phyloP scores from a whole-genome alignment of 2,888 invertebrate species.

The Melanostoma scalare region DNA sequence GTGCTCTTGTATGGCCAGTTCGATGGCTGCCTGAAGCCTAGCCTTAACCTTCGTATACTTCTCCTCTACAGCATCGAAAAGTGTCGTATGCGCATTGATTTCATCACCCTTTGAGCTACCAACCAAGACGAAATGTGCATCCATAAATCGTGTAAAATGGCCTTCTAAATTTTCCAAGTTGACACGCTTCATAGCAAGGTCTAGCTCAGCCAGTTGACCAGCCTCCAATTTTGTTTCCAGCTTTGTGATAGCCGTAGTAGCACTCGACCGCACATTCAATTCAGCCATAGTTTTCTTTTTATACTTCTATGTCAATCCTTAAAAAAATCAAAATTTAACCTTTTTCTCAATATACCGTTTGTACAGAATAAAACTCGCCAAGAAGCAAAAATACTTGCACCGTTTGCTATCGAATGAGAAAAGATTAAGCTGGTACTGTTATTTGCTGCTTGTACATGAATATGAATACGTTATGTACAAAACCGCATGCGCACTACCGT shows the following conservation, averaged over 20 bases:
- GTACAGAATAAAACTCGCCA: not conserved
- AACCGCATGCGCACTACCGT: not conserved
- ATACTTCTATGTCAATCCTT: too few relatives aligned
- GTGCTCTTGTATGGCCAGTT: not conserved
- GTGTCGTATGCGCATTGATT: conserved; percentile 11
- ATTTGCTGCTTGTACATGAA: not conserved
- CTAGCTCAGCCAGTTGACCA: conserved; percentile 3
- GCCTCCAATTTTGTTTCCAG: conserved; percentile 5
- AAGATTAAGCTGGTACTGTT: not conserved
- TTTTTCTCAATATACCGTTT: not conserved
- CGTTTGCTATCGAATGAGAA: not conserved
- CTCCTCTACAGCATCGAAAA: conserved; percentile 24
- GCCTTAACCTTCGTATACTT: conserved; percentile 28
- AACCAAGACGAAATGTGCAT: conserved; percentile 34
- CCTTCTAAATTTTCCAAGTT: conserved; percentile 30
- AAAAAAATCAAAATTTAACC: too few relatives aligned
- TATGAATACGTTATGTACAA: too few relatives aligned
- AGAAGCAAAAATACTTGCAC: not conserved
- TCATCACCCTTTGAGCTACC: conserved; percentile 5
- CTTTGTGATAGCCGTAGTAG: conserved; percentile 12
- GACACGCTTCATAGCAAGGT: conserved; percentile 20
- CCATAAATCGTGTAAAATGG: conserved; percentile 21
- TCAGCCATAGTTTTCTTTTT: conserved; percentile 27
- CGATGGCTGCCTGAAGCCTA: conserved; percentile 9
- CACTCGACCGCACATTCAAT: conserved; percentile 12